Base-by-base conservation (phyloP, 2,888 invertebrate genomes). In the Sarcophaga rosellei region DNA sequence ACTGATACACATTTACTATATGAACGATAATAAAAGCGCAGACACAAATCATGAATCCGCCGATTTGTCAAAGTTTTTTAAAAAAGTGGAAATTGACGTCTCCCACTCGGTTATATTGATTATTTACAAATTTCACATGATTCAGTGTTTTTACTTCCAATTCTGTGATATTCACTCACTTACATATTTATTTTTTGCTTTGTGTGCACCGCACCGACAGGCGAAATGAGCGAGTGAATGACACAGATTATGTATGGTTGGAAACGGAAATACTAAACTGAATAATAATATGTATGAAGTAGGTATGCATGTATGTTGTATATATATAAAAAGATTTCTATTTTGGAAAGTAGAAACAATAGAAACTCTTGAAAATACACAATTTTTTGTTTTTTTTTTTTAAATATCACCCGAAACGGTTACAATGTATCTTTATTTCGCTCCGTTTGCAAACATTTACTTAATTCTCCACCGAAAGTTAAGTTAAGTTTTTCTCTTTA, bases 121-220 rank as follows among this genome's bases (percentile, higher is more conserved):
- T 86, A 86, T 86, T 86, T 81, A 78, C 80, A 83, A 83, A 86
- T 69, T 86, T 74, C 77, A 84, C 53, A 81, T 75, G 70, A 84
- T 77, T 86, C 85, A 78, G 69, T 59, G 53, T 47, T 78, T 77
- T 35, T 62, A 5, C 68, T 69, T 63, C 47, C 44, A 62, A 65
- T 61, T 59, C 10, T 77, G 53, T 68, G 73, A 61, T 73, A 23
- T 82, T 57, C 81, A 78, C 70, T 82, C 73, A 77, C 76, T 63
- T 76, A 77, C 76, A 59, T 76, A 63, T 73, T 74, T 23, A 65
- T 69, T 76, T 72, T 79, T 78, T 76, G 25, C 23, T 11, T 70
- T 35, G 59, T 61, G 25, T 66, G 23, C 72, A 69, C 47, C 57
- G 23, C 72, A 69, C 47, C 57, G 73, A 77, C 73, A 73, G 25